These are phyloP conservation scores for Tachypleus tridentatus DNA, from an alignment of 1,140 invertebrate genomes.

Conservation along the genomic window DNA sequence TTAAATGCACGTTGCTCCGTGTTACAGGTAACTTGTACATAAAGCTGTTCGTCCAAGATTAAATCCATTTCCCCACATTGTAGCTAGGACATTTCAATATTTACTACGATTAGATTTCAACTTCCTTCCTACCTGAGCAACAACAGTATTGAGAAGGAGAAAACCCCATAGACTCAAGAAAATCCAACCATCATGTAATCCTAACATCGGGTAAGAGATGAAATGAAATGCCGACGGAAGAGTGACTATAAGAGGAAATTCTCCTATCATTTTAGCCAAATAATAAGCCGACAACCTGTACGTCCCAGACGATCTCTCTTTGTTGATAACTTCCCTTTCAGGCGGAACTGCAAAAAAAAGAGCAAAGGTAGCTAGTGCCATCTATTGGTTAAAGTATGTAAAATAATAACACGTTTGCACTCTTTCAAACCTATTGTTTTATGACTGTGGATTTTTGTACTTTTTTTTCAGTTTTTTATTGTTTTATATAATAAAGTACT, in stretches of 20 bases:
- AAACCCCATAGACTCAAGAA: constrained; percentile 59
- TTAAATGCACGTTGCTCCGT: no score
- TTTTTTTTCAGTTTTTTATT: no score
- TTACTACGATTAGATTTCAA: background rate
- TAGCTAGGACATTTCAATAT: constrained; percentile 2
- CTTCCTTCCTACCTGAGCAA: constrained; percentile 47
- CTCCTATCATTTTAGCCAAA: constrained; percentile 71
- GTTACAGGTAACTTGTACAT: no score
- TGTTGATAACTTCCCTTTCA: constrained; percentile 69
- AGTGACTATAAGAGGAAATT: constrained; percentile 61
- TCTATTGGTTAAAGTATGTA: no score
- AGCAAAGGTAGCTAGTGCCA: no score
- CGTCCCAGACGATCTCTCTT: constrained; percentile 64
- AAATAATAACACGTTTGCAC: no score
- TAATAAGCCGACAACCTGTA: constrained; percentile 75
- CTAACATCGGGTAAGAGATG: constrained; percentile 67
- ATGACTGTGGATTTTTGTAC: no score
- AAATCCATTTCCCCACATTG: no score
- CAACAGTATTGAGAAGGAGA: constrained; percentile 59
- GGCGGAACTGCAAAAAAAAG: constrained; percentile 50
- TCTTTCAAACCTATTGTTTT: no score
- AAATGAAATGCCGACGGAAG: constrained; percentile 64
- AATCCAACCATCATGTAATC: constrained; percentile 39
- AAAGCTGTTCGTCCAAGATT: no score
- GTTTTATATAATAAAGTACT: no score